Conservation (phyloP, 1,140 invertebrate species). For the Sogatella furcifera region DNA sequence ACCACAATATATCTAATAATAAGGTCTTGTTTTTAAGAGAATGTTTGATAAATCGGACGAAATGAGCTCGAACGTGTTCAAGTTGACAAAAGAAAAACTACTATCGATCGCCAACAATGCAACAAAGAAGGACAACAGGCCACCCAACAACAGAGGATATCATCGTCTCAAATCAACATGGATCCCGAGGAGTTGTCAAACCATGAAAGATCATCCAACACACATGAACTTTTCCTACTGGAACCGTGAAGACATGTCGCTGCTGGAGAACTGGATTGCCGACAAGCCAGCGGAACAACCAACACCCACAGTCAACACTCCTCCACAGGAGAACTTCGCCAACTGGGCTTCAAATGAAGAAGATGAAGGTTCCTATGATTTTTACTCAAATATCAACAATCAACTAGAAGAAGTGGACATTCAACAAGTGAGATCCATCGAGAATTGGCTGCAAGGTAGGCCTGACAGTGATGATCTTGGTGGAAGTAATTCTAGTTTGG, state of each 20-base stretch:
- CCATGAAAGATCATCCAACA: conserved; percentile 7
- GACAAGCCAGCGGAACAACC: not conserved
- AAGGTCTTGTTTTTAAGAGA: too few relatives aligned
- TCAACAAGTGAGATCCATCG: too few relatives aligned
- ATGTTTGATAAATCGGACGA: too few relatives aligned
- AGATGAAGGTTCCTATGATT: not conserved
- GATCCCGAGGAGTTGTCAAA: conserved; percentile 9
- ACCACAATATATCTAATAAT: too few relatives aligned
- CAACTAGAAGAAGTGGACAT: too few relatives aligned
- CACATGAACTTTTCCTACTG: not conserved
- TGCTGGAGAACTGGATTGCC: not conserved
- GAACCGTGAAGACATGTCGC: not conserved
- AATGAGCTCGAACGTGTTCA: not conserved
- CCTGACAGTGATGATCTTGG: too few relatives aligned
- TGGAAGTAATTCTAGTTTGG: too few relatives aligned
- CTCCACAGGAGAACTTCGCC: not conserved
- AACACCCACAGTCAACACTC: not conserved
- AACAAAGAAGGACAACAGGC: not conserved
- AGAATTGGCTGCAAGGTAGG: too few relatives aligned
- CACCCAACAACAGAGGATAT: not conserved
- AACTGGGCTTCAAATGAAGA: not conserved
- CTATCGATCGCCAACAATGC: not conserved
- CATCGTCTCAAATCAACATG: not conserved
- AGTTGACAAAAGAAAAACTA: not conserved
- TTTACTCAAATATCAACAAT: too few relatives aligned